Evolutionary conservation across 2,113 vertebrate genomes (phyloP).

Genomic region (Petrocephalus zakoni): DNA sequence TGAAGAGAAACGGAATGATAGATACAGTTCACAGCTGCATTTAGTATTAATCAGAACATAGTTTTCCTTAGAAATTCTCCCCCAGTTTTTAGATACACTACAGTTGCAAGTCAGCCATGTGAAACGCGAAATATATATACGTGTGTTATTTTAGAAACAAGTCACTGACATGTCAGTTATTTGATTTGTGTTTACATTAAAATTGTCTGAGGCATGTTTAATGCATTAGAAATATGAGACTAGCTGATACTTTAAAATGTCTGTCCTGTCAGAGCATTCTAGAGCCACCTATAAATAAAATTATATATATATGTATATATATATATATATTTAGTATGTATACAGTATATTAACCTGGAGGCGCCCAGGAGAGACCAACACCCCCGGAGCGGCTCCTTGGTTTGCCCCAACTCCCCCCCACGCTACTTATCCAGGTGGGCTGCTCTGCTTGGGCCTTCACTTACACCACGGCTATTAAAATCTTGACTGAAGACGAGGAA

Average conservation of each 20-base stretch:
- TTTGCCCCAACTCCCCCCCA: not conserved
- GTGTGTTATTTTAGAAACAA: not conserved
- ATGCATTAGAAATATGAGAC: not conserved
- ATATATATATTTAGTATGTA: not conserved
- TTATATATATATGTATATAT: not conserved
- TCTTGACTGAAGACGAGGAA: not conserved
- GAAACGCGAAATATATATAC: not conserved
- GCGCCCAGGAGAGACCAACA: not conserved
- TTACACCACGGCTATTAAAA: not conserved
- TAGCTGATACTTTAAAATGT: not conserved
- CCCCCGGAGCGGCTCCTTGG: not conserved
- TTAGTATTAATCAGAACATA: not conserved
- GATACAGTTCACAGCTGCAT: not conserved
- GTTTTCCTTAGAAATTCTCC: not conserved
- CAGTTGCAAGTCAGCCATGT: not conserved
- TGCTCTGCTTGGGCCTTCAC: not conserved
- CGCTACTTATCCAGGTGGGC: not conserved
- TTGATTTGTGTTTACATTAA: not conserved
- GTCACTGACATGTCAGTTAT: not conserved
- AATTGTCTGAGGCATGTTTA: not conserved
- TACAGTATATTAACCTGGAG: not conserved
- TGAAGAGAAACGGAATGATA: not conserved
- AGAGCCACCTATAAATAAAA: not conserved
- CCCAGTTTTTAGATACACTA: not conserved
- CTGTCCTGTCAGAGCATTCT: not conserved